A percentile compares a stretch with the other conserved stretches of the same genome.
These are phyloP conservation scores for Ennomos quercinarius DNA, from an alignment of 2,888 invertebrate genomes.

Conservation along the genomic window DNA sequence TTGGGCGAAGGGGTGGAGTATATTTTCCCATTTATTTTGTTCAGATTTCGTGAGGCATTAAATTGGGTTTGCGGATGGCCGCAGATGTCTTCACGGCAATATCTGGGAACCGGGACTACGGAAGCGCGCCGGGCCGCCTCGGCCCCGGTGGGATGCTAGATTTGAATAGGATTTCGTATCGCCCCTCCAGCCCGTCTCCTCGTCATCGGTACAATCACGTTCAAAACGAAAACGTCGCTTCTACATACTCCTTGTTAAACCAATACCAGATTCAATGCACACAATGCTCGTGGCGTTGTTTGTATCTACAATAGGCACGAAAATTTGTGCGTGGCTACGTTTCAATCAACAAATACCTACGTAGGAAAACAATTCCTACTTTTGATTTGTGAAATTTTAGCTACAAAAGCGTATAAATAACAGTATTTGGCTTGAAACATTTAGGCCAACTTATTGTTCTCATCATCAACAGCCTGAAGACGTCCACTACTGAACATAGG, in stretches of 20 bases:
- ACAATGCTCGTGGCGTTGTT: constrained; percentile 3
- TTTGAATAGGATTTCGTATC: constrained; percentile 58
- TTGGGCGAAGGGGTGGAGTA: constrained; percentile 30
- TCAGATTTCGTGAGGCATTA: constrained; percentile 75
- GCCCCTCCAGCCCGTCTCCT: constrained; percentile 19
- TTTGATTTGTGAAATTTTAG: neutral
- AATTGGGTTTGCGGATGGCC: constrained; percentile 74
- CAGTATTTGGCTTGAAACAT: constrained; percentile 13
- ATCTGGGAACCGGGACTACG: constrained; percentile 47
- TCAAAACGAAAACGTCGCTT: constrained; percentile 10
- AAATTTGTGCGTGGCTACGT: constrained; percentile 3
- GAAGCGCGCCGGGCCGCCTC: constrained; percentile 36
- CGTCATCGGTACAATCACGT: constrained; percentile 28
- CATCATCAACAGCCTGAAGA: too few species aligned
- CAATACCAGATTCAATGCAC: constrained; percentile 17
- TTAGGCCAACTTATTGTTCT: constrained; percentile 4
- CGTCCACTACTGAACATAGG: too few species aligned
- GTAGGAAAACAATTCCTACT: neutral
- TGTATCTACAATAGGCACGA: constrained; percentile 4
- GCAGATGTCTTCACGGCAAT: constrained; percentile 72
- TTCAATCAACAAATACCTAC: constrained; percentile 16
- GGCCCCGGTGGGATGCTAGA: constrained; percentile 43
- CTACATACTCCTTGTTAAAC: constrained; percentile 9
- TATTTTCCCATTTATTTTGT: constrained; percentile 66
- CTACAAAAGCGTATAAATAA: constrained; percentile 12